phyloP scores from a whole-genome alignment of 2,888 invertebrate species.

The Agriotes lineatus region DNA sequence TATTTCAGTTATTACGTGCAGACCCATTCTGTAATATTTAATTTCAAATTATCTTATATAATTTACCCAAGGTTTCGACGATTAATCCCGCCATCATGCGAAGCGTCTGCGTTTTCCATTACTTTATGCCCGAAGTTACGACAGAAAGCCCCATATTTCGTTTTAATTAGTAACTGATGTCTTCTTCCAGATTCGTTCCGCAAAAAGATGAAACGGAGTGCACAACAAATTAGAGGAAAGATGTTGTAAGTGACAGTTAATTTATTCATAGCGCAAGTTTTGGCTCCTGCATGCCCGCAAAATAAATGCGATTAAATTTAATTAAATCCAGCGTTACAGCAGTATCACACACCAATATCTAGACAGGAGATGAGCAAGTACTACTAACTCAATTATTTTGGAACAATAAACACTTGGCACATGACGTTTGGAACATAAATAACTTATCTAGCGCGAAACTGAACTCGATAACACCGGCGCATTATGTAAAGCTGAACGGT shows the following conservation, averaged over 20 bases:
- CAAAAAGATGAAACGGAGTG: neutral
- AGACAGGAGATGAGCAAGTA: slow-evolving; percentile 7
- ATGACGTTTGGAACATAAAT: slow-evolving; percentile 6
- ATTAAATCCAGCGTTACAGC: neutral
- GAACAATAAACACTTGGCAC: slow-evolving; percentile 10
- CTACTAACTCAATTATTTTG: slow-evolving; percentile 7
- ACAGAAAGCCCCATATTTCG: neutral
- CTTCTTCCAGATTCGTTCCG: neutral
- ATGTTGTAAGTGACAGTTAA: slow-evolving; percentile 11
- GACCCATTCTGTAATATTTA: no score
- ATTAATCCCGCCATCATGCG: no score
- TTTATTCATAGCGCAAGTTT: slow-evolving; percentile 7
- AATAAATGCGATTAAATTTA: slow-evolving; percentile 8
- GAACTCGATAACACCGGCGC: neutral
- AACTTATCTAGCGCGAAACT: slow-evolving; percentile 6
- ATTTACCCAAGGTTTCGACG: no score
- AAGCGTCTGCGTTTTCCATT: no score
- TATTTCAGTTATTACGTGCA: no score
- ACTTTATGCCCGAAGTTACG: no score
- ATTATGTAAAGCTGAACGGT: neutral
- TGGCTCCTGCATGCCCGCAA: neutral
- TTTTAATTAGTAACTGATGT: neutral
- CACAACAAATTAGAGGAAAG: neutral
- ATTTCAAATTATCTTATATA: no score
- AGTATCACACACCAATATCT: slow-evolving; percentile 9